phyloP scores from a whole-genome alignment of 2,113 vertebrate genomes.

The Gymnogyps californianus region DNA sequence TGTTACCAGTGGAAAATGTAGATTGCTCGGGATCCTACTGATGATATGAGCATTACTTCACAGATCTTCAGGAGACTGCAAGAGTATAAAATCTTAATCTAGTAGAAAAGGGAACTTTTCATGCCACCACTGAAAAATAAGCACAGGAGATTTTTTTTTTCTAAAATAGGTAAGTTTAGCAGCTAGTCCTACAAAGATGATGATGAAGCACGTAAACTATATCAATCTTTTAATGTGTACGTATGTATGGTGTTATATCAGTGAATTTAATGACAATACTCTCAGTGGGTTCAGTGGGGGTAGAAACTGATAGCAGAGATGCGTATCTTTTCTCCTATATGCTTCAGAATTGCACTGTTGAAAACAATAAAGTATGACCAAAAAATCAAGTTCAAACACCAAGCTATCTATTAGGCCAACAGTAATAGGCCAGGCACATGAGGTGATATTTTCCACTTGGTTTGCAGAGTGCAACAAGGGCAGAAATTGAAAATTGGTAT shows the following conservation, averaged over 20 bases:
- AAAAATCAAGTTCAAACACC: neutral
- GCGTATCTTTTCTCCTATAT: neutral
- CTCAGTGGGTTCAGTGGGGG: neutral
- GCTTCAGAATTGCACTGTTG: neutral
- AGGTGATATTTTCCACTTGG: neutral
- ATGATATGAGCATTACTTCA: neutral
- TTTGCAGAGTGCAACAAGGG: neutral
- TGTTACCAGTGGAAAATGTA: neutral
- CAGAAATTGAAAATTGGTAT: neutral
- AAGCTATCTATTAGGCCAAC: neutral
- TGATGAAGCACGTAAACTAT: neutral
- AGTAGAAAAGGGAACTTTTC: neutral
- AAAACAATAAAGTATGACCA: neutral
- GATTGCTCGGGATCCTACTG: neutral
- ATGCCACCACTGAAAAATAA: neutral
- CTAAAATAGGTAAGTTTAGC: neutral
- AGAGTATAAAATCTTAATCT: neutral
- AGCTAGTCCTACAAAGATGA: neutral
- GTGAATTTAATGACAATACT: neutral
- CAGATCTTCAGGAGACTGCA: neutral
- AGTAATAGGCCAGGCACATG: neutral
- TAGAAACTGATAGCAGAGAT: neutral
- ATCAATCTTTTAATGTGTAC: neutral
- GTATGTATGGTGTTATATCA: neutral
- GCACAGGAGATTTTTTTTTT: neutral